Evolutionary conservation across 2,797 vertebrate species (phyloP).

Genomic region (Bovichtus variegatus): DNA sequence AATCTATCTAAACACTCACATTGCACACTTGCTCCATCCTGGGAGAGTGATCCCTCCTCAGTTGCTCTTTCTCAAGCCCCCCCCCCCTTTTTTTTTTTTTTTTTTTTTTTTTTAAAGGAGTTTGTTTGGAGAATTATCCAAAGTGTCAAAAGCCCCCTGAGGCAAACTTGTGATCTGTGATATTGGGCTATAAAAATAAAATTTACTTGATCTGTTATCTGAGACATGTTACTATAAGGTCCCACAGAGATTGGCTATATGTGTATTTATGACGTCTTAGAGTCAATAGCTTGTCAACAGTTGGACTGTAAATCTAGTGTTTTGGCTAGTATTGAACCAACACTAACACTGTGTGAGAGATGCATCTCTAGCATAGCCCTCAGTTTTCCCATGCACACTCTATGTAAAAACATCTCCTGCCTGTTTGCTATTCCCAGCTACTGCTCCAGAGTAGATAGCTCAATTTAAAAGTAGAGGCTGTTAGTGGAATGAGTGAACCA

Average conservation of each 20-base stretch:
- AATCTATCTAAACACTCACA: not conserved
- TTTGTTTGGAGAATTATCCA: too few relatives aligned
- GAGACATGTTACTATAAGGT: not conserved
- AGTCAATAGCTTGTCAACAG: not conserved
- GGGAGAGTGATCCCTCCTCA: too few relatives aligned
- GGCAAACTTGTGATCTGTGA: too few relatives aligned
- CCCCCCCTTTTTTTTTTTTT: too few relatives aligned
- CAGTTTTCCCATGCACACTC: conserved; percentile 17
- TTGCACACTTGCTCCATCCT: too few relatives aligned
- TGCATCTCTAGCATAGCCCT: not conserved
- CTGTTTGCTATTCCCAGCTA: conserved; percentile 29
- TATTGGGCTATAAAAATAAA: too few relatives aligned
- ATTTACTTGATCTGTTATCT: not conserved
- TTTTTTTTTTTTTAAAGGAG: too few relatives aligned
- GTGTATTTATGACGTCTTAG: not conserved
- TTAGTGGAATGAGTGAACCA: conserved; percentile 27
- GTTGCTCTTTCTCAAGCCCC: too few relatives aligned
- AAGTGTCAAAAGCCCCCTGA: too few relatives aligned
- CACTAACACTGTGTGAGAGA: not conserved
- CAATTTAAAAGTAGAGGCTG: conserved; percentile 28
- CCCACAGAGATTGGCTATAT: not conserved
- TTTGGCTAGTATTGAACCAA: not conserved
- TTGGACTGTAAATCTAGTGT: not conserved
- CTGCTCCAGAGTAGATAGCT: conserved; percentile 29
- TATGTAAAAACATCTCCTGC: conserved; percentile 18